Percentiles rank a stretch among this genome's conserved stretches.
phyloP scores from a whole-genome alignment of 1,140 invertebrate genomes.

The Conus betulinus region DNA sequence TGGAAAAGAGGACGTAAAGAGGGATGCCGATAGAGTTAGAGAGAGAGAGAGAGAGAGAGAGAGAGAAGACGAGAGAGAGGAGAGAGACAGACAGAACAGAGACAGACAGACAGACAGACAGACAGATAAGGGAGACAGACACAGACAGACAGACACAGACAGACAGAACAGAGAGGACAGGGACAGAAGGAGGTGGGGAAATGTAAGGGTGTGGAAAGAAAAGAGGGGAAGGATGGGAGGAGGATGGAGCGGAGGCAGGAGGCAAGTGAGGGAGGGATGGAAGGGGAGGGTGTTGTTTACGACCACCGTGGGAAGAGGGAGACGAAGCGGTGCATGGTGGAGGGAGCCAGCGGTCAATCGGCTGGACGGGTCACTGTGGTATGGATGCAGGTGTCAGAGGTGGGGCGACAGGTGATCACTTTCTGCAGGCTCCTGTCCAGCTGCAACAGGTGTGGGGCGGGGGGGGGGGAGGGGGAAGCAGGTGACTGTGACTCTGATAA shows the following conservation, averaged over 20 bases:
- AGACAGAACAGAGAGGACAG: too few relatives aligned
- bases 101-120: too few relatives aligned
- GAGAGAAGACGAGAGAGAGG: background rate
- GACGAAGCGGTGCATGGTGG: background rate
- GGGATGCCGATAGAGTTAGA: too few relatives aligned
- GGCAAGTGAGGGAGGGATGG: background rate
- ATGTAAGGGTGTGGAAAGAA: background rate
- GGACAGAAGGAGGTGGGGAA: slow-evolving; percentile 1
- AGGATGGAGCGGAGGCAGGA: background rate
- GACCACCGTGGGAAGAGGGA: background rate
- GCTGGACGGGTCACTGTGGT: too few relatives aligned
- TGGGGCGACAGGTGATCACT: too few relatives aligned
- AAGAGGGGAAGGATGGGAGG: background rate
- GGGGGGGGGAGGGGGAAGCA: background rate
- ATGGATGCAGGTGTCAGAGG: too few relatives aligned
- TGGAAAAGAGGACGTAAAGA: too few relatives aligned
- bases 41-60: background rate
- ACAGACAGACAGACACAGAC: too few relatives aligned
- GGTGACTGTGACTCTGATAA: background rate
- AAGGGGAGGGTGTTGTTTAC: background rate
- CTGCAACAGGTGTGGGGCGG: background rate
- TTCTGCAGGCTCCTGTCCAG: background rate
- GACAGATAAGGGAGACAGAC: too few relatives aligned
- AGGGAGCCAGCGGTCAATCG: too few relatives aligned
- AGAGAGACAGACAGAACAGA: too few relatives aligned